A percentile compares a stretch with the other conserved stretches of the same genome.
phyloP scores from a whole-genome alignment of 1,140 invertebrate genomes.

The Drosophila malerkotliana region DNA sequence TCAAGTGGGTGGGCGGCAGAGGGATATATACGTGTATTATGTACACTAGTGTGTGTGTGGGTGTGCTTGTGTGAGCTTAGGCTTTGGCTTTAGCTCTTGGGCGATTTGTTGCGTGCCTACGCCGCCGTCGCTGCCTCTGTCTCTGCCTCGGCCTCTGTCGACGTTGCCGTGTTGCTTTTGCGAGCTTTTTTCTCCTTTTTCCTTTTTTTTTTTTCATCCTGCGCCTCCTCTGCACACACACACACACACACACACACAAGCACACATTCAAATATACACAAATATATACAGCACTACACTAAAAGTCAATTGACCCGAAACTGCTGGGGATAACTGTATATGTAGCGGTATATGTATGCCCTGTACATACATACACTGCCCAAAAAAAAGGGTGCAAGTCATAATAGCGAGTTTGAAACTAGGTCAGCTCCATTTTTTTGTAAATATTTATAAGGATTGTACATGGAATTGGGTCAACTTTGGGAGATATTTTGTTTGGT shows the following conservation, averaged over 20 bases:
- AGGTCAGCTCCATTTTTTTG: conserved; percentile 2
- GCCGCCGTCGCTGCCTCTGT: background rate
- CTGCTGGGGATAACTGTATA: conserved; percentile 38
- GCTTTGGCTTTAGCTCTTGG: conserved; percentile 58
- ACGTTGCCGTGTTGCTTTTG: conserved; percentile 50
- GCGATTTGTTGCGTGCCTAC: conserved; percentile 72
- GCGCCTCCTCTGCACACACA: conserved; percentile 26
- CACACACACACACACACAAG: conserved; percentile 6
- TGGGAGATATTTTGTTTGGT: background rate
- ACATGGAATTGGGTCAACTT: conserved; percentile 24
- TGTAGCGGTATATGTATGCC: conserved; percentile 3
- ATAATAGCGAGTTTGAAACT: background rate
- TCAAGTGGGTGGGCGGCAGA: conserved; percentile 26
- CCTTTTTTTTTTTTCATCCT: background rate
- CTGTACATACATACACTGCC: conserved; percentile 8
- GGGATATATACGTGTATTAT: conserved; percentile 1
- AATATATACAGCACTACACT: conserved; percentile 60
- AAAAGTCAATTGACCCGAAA: conserved; percentile 81
- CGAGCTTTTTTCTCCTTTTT: conserved; percentile 70
- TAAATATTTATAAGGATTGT: conserved; percentile 2
- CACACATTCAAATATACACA: background rate
- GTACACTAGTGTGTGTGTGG: conserved; percentile 18
- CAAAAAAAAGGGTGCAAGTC: background rate
- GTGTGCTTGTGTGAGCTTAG: conserved; percentile 61
- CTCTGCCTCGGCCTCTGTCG: conserved; percentile 24